Conservation (phyloP, 2,797 vertebrate genomes). For the Xiphophorus birchmanni region DNA sequence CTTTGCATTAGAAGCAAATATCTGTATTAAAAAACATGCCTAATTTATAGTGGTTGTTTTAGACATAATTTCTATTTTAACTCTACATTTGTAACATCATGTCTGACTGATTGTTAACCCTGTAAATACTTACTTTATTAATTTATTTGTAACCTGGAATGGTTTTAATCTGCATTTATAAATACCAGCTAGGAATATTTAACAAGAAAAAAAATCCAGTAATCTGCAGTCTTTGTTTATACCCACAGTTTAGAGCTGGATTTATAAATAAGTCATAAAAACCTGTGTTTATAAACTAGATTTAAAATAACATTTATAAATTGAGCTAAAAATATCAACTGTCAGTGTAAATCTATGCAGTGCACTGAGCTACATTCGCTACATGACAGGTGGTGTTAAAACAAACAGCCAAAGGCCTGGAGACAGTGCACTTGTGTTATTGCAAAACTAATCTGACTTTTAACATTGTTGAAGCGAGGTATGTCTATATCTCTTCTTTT, state of each 20-base stretch:
- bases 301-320: not conserved
- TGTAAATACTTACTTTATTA: not conserved
- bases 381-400: not conserved
- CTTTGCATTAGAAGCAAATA: not conserved
- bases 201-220: not conserved
- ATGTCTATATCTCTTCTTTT: not conserved
- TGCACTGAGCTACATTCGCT: not conserved
- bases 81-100: not conserved
- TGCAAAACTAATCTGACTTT: not conserved
- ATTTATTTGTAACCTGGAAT: not conserved
- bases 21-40: not conserved
- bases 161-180: not conserved
- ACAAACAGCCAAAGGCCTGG: not conserved
- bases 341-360: not conserved
- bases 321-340: not conserved
- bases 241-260: not conserved
- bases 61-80: not conserved
- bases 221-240: not conserved
- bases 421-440: not conserved
- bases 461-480: not conserved
- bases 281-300: not conserved
- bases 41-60: not conserved
- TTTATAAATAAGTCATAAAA: not conserved
- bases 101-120: not conserved
- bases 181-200: not conserved